phyloP scores from a whole-genome alignment of 2,797 vertebrate genomes.

The Tolypeutes matacus region DNA sequence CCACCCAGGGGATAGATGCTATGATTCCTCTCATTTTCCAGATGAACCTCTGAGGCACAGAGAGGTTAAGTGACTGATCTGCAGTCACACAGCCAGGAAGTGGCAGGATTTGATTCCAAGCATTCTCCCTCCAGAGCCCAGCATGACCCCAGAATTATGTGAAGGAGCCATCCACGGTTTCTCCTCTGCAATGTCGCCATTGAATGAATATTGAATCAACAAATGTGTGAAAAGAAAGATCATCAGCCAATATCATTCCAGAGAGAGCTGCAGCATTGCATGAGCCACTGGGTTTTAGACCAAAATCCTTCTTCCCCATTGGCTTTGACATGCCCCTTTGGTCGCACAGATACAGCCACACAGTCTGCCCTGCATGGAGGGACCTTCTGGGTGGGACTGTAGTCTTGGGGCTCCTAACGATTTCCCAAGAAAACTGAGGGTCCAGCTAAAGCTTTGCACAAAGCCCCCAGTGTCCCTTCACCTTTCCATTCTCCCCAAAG shows the following conservation, averaged over 20 bases:
- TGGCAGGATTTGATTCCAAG: not conserved
- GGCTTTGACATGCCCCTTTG: not conserved
- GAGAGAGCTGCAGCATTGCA: not conserved
- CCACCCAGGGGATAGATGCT: not conserved
- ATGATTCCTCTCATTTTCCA: rapidly evolving
- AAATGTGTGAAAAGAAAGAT: rapidly evolving
- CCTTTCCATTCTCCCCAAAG: not conserved
- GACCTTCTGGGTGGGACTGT: not conserved
- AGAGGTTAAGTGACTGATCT: not conserved
- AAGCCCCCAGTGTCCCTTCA: not conserved
- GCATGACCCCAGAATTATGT: not conserved
- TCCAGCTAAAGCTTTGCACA: not conserved
- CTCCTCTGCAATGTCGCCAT: no score
- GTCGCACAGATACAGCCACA: not conserved
- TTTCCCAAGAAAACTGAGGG: not conserved
- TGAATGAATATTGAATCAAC: not conserved
- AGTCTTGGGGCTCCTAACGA: not conserved
- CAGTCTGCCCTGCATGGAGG: not conserved
- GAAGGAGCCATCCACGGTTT: not conserved
- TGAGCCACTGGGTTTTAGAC: rapidly evolving
- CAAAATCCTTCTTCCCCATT: rapidly evolving
- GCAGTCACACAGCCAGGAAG: not conserved
- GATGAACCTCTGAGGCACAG: not conserved
- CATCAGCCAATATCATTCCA: rapidly evolving
- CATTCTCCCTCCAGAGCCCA: not conserved